Conservation (phyloP, 2,113 vertebrate genomes). For the Solenodon paradoxus region DNA sequence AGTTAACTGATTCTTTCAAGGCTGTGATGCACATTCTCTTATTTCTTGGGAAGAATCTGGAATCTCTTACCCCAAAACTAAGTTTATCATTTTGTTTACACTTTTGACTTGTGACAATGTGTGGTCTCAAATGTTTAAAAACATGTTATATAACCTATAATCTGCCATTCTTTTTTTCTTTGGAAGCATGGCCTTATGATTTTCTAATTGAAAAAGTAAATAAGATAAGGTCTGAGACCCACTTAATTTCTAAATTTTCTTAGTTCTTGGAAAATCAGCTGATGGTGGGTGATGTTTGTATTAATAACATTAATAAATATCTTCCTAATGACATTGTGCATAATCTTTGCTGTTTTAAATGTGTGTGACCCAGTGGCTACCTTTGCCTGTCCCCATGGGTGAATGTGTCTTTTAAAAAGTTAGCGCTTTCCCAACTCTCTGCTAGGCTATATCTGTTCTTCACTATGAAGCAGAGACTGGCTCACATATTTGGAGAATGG, state of each 20-base stretch:
- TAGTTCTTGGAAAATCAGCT: background rate
- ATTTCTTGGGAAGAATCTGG: background rate
- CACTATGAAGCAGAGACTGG: background rate
- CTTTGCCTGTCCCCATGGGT: background rate
- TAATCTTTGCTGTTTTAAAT: background rate
- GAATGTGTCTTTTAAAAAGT: background rate
- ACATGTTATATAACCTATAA: too few species aligned
- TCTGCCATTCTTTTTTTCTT: background rate
- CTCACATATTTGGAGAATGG: background rate
- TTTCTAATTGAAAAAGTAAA: background rate
- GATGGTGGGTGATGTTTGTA: background rate
- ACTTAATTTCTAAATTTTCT: background rate
- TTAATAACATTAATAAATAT: background rate
- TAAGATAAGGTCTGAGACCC: background rate
- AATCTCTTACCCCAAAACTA: background rate
- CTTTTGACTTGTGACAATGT: background rate
- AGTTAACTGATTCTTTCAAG: background rate
- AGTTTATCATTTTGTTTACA: rapidly evolving
- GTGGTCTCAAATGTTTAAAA: background rate
- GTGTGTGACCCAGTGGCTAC: background rate
- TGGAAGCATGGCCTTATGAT: background rate
- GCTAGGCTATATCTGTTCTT: background rate
- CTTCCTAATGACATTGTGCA: background rate
- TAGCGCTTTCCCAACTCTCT: rapidly evolving
- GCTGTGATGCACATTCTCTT: background rate